phyloP scores from a whole-genome alignment of 2,797 vertebrate genomes.

The Schizothorax lantsangensis region DNA sequence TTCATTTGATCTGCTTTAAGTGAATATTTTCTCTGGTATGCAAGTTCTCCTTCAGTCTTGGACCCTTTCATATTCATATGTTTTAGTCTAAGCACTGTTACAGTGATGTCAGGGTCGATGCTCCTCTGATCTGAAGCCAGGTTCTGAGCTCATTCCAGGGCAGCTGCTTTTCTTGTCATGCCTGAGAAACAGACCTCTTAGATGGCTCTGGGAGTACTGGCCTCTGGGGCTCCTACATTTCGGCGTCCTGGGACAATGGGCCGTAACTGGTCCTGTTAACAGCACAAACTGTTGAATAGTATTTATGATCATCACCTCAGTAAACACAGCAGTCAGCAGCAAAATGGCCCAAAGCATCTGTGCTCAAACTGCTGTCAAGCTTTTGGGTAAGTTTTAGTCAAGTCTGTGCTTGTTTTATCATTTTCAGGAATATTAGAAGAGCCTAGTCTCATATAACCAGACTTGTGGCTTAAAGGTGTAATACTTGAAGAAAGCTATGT shows the following conservation, averaged over 20 bases:
- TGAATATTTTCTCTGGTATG: constrained; percentile 30
- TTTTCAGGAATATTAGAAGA: not conserved
- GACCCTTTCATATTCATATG: constrained; percentile 36
- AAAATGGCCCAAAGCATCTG: not conserved
- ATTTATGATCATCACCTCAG: constrained; percentile 53
- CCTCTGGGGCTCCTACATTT: constrained; percentile 26
- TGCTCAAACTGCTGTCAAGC: not conserved
- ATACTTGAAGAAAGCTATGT: not conserved
- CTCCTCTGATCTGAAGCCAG: constrained; percentile 56
- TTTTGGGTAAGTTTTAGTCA: constrained; percentile 6
- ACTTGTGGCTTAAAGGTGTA: not conserved
- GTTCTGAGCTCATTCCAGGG: constrained; percentile 49
- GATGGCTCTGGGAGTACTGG: constrained; percentile 49
- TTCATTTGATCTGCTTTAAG: constrained; percentile 18
- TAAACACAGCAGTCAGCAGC: constrained; percentile 41
- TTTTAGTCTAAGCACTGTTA: constrained; percentile 33
- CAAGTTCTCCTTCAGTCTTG: not conserved
- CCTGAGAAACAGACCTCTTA: constrained; percentile 47
- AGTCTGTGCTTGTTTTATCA: constrained; percentile 28
- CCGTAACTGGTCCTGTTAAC: constrained; percentile 16
- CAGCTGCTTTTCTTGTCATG: constrained; percentile 58
- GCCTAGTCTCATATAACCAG: not conserved
- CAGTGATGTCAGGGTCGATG: constrained; percentile 32
- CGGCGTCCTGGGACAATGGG: constrained; percentile 9
- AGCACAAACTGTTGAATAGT: constrained; percentile 13